Evolutionary conservation across 2,888 invertebrate species (phyloP).

Genomic region (Tridacna crocea): DNA sequence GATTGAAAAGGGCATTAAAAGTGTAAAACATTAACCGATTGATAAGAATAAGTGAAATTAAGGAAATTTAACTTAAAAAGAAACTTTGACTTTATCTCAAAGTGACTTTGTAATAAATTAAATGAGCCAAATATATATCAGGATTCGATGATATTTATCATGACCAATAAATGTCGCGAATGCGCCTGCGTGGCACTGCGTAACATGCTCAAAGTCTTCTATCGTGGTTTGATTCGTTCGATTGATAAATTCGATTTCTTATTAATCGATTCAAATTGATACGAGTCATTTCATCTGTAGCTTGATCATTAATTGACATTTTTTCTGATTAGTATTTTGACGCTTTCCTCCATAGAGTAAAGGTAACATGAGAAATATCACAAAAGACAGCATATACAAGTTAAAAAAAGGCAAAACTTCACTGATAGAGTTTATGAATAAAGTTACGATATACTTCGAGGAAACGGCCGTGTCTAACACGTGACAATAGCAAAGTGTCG

Average conservation of each 20-base stretch:
- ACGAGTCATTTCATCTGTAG: neutral
- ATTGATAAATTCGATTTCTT: neutral
- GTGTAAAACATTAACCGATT: conserved; percentile 40
- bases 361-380: too few relatives aligned
- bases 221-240: neutral
- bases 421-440: too few relatives aligned
- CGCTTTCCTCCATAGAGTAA: too few relatives aligned
- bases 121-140: conserved; percentile 56
- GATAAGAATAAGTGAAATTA: conserved; percentile 59
- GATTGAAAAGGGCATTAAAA: conserved; percentile 32
- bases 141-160: conserved; percentile 47
- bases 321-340: neutral
- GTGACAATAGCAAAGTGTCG: too few relatives aligned
- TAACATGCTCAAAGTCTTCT: conserved; percentile 29
- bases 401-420: too few relatives aligned
- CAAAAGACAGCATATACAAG: too few relatives aligned
- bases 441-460: too few relatives aligned
- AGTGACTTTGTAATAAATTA: conserved; percentile 47
- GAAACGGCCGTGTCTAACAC: too few relatives aligned
- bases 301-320: conserved; percentile 8
- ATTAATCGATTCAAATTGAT: conserved; percentile 2
- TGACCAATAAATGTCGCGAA: conserved; percentile 26
- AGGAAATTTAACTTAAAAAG: conserved; percentile 53
- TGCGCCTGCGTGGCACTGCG: conserved; percentile 50
- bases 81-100: conserved; percentile 45